phyloP scores from a whole-genome alignment of 2,797 vertebrate species.

The Furcifer pardalis region DNA sequence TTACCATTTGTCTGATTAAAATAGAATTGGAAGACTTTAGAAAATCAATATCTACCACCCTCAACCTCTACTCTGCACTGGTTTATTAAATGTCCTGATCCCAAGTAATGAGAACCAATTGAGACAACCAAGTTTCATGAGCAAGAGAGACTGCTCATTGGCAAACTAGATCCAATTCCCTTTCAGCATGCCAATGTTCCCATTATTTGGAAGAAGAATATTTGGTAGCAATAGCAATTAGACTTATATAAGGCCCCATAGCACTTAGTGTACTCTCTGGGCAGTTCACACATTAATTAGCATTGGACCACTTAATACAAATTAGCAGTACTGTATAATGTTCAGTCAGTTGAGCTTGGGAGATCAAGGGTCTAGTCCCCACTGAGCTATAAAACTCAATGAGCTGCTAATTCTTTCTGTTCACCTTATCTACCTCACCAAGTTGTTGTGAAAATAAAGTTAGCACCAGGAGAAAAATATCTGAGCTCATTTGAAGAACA shows the following conservation, averaged over 20 bases:
- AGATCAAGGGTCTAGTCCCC: neutral
- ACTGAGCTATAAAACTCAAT: neutral
- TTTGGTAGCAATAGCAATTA: too few species aligned
- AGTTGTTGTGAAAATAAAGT: neutral
- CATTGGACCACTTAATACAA: neutral
- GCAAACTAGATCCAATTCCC: too few species aligned
- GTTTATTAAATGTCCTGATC: too few species aligned
- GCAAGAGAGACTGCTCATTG: neutral
- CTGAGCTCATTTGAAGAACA: neutral
- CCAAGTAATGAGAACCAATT: neutral
- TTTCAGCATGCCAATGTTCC: too few species aligned
- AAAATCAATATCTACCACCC: neutral
- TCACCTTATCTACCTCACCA: neutral
- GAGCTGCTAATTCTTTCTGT: neutral
- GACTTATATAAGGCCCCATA: too few species aligned
- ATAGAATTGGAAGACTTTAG: neutral
- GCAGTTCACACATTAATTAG: too few species aligned
- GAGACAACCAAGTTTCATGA: neutral
- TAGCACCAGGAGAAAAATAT: neutral
- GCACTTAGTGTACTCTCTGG: too few species aligned
- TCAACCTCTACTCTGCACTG: too few species aligned
- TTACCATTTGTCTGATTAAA: neutral
- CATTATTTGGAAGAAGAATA: neutral
- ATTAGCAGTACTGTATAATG: neutral
- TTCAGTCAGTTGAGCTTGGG: neutral